Evolutionary conservation across 1,140 invertebrate genomes (phyloP).

Genomic region (Lucilia cuprina): DNA sequence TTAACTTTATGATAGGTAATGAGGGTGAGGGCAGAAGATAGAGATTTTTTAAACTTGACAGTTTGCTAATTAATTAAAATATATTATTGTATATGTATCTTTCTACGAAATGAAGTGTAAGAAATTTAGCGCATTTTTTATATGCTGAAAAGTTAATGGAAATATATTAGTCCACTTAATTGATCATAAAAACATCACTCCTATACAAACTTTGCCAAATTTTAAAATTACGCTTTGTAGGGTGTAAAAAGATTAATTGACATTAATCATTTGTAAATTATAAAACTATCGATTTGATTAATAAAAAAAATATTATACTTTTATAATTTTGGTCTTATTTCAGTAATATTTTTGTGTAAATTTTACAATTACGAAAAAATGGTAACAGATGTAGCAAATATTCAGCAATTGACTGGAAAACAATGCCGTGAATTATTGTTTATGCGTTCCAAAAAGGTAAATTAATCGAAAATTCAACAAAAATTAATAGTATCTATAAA

Average conservation of each 20-base stretch:
- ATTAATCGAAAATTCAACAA: not conserved
- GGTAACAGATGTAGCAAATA: not conserved
- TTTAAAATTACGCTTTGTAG: too few species aligned
- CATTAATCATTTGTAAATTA: not conserved
- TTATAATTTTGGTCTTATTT: not conserved
- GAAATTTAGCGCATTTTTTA: too few species aligned
- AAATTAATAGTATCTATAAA: not conserved
- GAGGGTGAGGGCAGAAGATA: not conserved
- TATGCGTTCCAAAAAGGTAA: constrained; percentile 47
- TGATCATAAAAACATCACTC: too few species aligned
- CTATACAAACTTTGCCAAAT: too few species aligned
- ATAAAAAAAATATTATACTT: not conserved
- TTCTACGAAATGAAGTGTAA: too few species aligned
- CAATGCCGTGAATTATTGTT: constrained; percentile 53
- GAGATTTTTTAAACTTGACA: not conserved
- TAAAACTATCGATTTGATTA: not conserved
- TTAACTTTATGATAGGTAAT: not conserved
- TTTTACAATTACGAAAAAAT: not conserved
- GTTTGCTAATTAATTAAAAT: not conserved
- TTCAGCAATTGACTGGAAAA: constrained; percentile 48
- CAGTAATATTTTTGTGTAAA: not conserved
- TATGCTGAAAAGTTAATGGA: too few species aligned
- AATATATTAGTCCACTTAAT: too few species aligned
- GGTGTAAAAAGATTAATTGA: too few species aligned
- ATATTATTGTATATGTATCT: too few species aligned